A percentile compares a stretch with the other conserved stretches of the same genome.
Conservation (phyloP, 2,888 invertebrate species). For the Tipula confusa region DNA sequence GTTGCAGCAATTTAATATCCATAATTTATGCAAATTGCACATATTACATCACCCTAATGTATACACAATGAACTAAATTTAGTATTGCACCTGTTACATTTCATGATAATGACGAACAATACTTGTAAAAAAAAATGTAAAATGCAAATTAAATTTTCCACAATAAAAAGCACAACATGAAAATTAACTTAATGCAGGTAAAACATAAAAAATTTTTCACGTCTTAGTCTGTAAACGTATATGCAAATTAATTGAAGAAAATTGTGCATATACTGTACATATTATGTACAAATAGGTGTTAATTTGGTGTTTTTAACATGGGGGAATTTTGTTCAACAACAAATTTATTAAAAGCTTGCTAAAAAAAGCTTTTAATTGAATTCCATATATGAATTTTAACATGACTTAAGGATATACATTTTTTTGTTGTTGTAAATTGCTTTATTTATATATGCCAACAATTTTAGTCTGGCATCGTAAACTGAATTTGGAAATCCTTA, state of each 20-base stretch:
- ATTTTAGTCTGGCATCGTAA: not conserved
- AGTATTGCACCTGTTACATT: not conserved
- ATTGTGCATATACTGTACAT: not conserved
- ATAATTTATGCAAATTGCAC: not conserved
- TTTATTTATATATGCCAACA: not conserved
- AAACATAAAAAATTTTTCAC: not conserved
- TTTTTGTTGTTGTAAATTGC: not conserved
- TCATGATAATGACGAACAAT: too few species aligned
- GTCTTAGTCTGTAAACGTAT: not conserved
- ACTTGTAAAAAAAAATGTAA: not conserved
- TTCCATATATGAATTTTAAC: not conserved
- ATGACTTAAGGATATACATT: not conserved
- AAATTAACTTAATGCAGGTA: not conserved
- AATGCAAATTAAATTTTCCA: not conserved
- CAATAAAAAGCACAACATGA: not conserved
- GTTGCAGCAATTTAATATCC: not conserved
- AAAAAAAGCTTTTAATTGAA: slow-evolving; percentile 8
- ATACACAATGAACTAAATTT: not conserved
- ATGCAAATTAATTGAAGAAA: not conserved
- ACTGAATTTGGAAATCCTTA: not conserved
- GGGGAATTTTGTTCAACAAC: not conserved
- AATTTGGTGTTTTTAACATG: not conserved
- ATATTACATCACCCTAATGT: not conserved
- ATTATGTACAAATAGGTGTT: not conserved
- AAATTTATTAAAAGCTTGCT: not conserved